Evolutionary conservation across 1,140 invertebrate species (phyloP), one percentile per base, ranked within the genome.

Genomic region (Drosophila neocordata): DNA sequence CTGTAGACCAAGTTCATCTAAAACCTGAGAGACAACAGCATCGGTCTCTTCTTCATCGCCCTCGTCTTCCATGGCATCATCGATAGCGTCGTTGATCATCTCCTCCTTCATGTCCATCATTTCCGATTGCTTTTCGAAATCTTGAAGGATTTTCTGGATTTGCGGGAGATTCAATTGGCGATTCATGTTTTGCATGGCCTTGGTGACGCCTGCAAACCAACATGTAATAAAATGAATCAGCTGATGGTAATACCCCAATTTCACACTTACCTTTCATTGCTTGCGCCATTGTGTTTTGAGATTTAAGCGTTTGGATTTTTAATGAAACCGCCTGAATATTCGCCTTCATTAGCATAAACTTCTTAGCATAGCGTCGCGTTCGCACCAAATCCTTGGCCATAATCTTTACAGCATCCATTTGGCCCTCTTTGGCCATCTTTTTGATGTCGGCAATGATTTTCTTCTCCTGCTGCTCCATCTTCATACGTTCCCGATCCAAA

Each of bases 51-150:
- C 98, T 92, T 99, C 99, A 92, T 99, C 99, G 38, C 96, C 98
- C 91, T 99, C 98, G 81, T 97, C 99, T 74, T 98, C 99, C 95
- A 99, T 98, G 2, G 98, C 99, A 93, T 99, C 99, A 92, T 99
- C 99, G 84, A 99, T 99, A 6, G 97, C 98, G 93, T 99, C 99
- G 92, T 98, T 99, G 96, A 99, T 99, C 94, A 99, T 98, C 93
- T 99, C 99, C 93, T 99, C 99, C 91, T 99, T 99, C 98, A 99
- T 99, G 91, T 99, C 99, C 99, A 99, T 99, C 66, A 99, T 99
- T 93, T 99, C 98, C 0, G 98, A 98, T 91, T 99, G 99, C 88
- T 99, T 99, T 92, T 99, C 99, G 94, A 99, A 99, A 91, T 99
- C 99, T 94, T 98, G 96, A 4, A 99, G 95, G 82, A 99, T 99